Evolutionary conservation across 1,140 invertebrate species (phyloP), one percentile per base, ranked within the genome.

Genomic region (Drosophila kohkoa): DNA sequence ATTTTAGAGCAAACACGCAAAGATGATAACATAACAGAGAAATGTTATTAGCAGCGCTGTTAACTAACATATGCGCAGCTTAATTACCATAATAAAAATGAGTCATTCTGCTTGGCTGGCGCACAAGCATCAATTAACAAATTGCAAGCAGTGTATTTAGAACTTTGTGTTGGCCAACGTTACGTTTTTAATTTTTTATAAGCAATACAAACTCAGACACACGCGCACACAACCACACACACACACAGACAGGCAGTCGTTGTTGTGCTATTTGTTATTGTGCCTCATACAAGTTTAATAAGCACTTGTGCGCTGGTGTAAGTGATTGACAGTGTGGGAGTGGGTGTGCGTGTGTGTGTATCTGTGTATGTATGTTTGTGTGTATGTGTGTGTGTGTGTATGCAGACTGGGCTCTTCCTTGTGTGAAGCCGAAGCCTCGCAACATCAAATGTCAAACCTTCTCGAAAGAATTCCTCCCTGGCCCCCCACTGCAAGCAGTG

Each of bases 221-320:
- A 62, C 25, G 13, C 6, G 0, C 20, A 25, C 7, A 66, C 13
- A 38, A n/a, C n/a, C n/a, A n/a, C 6, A 54, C 11, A n/a, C 46
- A 13, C n/a, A 43, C 15, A 69, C 41, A 46, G 3, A 48, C 52
- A 6, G 59, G 28, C 35, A 20, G 54, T 46, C 43, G 60, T 52
- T 67, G 55, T 70, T 67, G 77, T 58, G 66, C 48, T 78, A 81
- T 86, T 83, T 85, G 75, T 87, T 85, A 69, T 69, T 86, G 54
- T 45, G 55, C 66, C 16, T 86, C 80, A 72, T 83, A 85, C 85
- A 83, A 81, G 77, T 85, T 83, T 83, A 85, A 85, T 81, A 85
- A 85, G 77, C 64, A 35, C 15, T 38, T 51, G 13, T 54, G 30
- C n/a, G 30, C 15, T 32, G 62, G 57, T 73, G 73, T 77, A 43